Conservation (phyloP, 2,888 invertebrate genomes). For the Suillia variegata region DNA sequence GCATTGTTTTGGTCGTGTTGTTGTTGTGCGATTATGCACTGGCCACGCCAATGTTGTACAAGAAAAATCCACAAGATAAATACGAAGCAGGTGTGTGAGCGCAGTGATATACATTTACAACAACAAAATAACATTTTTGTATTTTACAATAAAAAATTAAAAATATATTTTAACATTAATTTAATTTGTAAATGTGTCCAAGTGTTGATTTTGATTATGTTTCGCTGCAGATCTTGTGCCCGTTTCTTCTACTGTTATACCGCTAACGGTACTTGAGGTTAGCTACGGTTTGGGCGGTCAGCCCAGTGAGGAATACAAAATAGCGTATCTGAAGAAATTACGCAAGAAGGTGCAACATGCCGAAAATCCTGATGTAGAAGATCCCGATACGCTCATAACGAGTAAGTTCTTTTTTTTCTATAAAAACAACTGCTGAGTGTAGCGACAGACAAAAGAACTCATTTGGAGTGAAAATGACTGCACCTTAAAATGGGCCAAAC, state of each 20-base stretch:
- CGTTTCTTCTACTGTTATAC: constrained; percentile 72
- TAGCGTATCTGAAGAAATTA: constrained; percentile 57
- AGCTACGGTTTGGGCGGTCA: constrained; percentile 64
- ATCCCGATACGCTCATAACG: constrained; percentile 57
- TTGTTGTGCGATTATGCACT: constrained; percentile 33
- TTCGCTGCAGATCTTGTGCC: constrained; percentile 65
- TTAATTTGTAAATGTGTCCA: not conserved
- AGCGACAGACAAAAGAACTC: not conserved
- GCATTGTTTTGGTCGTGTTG: constrained; percentile 27
- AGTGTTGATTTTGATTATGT: not conserved
- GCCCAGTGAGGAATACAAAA: constrained; percentile 60
- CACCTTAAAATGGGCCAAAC: not conserved
- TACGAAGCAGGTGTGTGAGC: constrained; percentile 65
- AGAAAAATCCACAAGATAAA: constrained; percentile 63
- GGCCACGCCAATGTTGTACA: constrained; percentile 62
- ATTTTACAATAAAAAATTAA: not conserved
- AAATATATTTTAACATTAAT: not conserved
- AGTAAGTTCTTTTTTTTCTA: constrained; percentile 47
- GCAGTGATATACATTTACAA: constrained; percentile 26
- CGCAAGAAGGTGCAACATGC: constrained; percentile 56
- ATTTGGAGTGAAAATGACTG: not conserved
- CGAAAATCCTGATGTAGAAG: constrained; percentile 27
- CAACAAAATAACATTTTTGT: not conserved
- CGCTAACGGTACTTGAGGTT: constrained; percentile 67
- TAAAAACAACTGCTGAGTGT: too few relatives aligned